phyloP scores from a whole-genome alignment of 2,113 vertebrate genomes.

The Oxyruncus cristatus region DNA sequence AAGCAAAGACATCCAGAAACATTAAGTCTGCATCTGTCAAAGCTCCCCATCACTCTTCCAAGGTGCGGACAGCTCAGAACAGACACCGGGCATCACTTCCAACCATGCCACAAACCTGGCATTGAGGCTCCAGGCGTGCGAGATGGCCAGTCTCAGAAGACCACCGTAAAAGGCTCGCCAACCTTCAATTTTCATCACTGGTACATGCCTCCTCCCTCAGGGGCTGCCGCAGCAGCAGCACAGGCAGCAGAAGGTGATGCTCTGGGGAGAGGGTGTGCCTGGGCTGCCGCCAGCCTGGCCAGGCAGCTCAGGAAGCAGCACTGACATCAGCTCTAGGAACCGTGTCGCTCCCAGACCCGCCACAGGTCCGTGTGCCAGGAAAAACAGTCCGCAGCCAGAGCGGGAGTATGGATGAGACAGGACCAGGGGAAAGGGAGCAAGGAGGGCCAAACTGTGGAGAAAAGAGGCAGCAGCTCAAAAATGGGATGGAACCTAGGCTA shows the following conservation, averaged over 20 bases:
- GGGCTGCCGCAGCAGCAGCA: neutral
- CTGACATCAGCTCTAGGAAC: slow-evolving; percentile 5
- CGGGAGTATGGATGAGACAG: neutral
- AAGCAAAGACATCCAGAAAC: neutral
- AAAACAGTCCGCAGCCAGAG: neutral
- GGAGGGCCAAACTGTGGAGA: neutral
- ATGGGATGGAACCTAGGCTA: neutral
- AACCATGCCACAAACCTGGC: rapidly evolving
- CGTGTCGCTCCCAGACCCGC: neutral
- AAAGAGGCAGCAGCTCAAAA: neutral
- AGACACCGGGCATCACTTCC: neutral
- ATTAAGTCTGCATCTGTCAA: neutral
- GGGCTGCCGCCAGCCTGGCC: neutral
- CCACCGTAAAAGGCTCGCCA: rapidly evolving
- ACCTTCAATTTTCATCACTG: neutral
- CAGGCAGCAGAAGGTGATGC: neutral
- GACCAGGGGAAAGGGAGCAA: neutral
- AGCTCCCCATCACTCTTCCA: neutral
- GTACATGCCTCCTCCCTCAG: neutral
- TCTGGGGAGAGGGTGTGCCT: neutral
- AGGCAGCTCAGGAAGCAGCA: neutral
- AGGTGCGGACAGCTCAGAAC: neutral
- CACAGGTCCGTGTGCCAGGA: neutral
- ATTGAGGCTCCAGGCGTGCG: neutral
- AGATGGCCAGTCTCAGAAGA: rapidly evolving